Base-by-base conservation (phyloP, 2,113 vertebrate species). In the Synodontis membranacea region DNA sequence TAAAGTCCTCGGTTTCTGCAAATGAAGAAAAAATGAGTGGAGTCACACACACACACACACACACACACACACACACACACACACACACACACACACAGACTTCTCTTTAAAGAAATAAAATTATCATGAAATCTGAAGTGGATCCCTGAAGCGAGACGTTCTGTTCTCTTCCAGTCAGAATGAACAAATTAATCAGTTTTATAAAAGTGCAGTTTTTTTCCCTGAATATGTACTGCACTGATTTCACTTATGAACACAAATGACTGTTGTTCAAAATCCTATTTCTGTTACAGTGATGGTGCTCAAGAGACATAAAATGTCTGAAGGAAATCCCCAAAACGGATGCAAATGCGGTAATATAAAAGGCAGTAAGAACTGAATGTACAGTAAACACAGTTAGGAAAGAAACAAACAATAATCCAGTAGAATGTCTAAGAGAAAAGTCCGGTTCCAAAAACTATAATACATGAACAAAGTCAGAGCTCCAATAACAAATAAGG, bases 71-170 rank as follows among this genome's bases (percentile, higher is more conserved):
- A 68, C 37, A 72, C 34, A 37, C 66, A 70, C 42, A 48, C 72
- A n/a, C 72, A 48, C 72, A 75, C 23, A 46, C 74, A 76, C 4
- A 75, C 42, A 46, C 72, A 75, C 72, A 46, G n/a, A 64, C n/a
- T 60, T 31, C 17, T 70, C 34, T 39, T 37, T 39, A 39, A 68
- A 68, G 34, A 39, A 70, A 70, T 39, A 39, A 70, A 70, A 21
- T 23, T 7, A 37, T 21, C 66, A 4, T 19, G 5, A 5, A 14
- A 8, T 6, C 34, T 37, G 34, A 39, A 37, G 34, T 37, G 34
- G 4, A 34, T 37, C 34, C 21, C 39, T 44, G 39, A 25, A 44
- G 39, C 4, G 21, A 74, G 10, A 70, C 17, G 3, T 8, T 39
- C 6, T 46, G 70, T 28, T 74, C 23, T 39, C 21, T 74, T 28